These are phyloP conservation scores for Phrynosoma blainvillii DNA, from an alignment of 2,113 vertebrate species.

Conservation along the genomic window DNA sequence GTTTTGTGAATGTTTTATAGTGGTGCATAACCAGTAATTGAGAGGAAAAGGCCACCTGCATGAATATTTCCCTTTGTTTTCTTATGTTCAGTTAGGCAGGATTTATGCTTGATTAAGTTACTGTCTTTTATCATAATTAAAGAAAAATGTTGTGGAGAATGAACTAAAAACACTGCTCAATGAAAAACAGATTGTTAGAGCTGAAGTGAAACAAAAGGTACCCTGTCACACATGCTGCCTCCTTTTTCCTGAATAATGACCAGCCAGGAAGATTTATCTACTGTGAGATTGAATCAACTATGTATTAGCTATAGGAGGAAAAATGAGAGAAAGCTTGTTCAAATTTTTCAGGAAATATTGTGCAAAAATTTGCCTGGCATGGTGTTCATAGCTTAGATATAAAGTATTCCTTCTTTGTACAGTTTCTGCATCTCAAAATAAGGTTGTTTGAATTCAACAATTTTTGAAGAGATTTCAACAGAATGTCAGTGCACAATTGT, in stretches of 20 bases:
- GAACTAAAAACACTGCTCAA: constrained; percentile 62
- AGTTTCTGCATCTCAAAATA: constrained; percentile 37
- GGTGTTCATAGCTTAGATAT: constrained; percentile 39
- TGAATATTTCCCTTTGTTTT: constrained; percentile 68
- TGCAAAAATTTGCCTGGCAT: constrained; percentile 45
- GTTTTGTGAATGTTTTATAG: constrained; percentile 43
- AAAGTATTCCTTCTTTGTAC: not conserved
- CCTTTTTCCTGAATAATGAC: constrained; percentile 63
- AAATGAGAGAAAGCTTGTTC: constrained; percentile 29
- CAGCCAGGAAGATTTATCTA: constrained; percentile 67
- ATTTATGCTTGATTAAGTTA: constrained; percentile 82
- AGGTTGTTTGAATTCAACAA: constrained; percentile 51
- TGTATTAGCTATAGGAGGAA: constrained; percentile 31
- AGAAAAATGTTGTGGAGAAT: constrained; percentile 76
- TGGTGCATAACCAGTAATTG: constrained; percentile 28
- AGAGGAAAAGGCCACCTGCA: constrained; percentile 41
- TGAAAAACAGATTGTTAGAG: constrained; percentile 78
- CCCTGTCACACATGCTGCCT: constrained; percentile 55
- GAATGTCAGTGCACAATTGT: constrained; percentile 37
- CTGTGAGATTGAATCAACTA: constrained; percentile 61
- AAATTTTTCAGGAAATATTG: constrained; percentile 53
- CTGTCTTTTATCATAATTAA: constrained; percentile 85
- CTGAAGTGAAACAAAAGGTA: constrained; percentile 67
- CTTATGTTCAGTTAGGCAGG: constrained; percentile 69
- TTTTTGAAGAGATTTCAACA: constrained; percentile 30